Conservation (phyloP, 2,113 vertebrate species). For the Chloropsis cyanopogon region DNA sequence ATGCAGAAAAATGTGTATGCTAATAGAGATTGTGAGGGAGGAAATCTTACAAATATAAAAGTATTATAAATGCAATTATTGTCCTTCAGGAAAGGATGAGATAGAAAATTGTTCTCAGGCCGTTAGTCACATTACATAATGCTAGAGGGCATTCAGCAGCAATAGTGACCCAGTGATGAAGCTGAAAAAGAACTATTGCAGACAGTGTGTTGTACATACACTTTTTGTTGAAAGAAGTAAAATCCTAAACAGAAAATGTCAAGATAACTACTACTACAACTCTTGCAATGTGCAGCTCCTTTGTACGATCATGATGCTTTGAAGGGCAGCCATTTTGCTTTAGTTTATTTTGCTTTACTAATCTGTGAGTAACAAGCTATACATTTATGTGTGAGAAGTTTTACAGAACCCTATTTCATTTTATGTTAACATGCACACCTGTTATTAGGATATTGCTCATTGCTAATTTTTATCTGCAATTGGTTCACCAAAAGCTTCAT, state of each 20-base stretch:
- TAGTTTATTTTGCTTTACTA: neutral
- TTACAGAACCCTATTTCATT: neutral
- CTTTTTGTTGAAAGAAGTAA: neutral
- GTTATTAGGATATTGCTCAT: slow-evolving; percentile 17
- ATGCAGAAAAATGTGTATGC: neutral
- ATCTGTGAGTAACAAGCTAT: neutral
- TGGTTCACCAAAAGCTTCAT: slow-evolving; percentile 58
- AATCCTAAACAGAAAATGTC: neutral
- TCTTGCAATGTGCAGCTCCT: neutral
- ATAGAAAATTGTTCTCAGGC: neutral
- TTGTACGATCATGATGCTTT: neutral
- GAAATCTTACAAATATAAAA: neutral
- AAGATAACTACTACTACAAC: neutral
- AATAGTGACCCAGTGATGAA: neutral
- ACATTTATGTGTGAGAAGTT: neutral
- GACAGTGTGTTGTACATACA: neutral
- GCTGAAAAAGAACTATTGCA: neutral
- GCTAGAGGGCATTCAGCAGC: neutral
- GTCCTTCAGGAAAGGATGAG: neutral
- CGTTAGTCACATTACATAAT: neutral
- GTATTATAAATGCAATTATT: neutral
- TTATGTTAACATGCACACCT: neutral
- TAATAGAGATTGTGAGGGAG: neutral
- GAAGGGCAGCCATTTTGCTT: neutral
- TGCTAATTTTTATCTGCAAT: slow-evolving; percentile 47